These are phyloP conservation scores for Pithys albifrons DNA, from an alignment of 2,113 vertebrate genomes.

Conservation along the genomic window DNA sequence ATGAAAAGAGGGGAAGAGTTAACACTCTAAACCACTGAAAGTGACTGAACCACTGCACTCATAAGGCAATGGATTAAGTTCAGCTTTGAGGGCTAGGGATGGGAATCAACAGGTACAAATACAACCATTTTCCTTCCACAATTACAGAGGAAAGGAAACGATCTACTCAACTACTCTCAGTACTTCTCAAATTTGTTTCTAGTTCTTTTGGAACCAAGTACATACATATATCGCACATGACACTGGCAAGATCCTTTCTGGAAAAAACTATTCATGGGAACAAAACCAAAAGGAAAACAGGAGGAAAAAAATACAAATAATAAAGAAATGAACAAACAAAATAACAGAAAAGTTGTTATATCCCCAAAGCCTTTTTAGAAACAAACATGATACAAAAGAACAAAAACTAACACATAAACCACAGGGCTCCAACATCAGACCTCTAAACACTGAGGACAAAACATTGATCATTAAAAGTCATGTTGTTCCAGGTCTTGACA, in stretches of 20 bases:
- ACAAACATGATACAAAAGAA: conserved; percentile 75
- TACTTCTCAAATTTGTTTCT: conserved; percentile 58
- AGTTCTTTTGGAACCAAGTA: conserved; percentile 74
- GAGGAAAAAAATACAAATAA: conserved; percentile 6
- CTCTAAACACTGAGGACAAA: conserved; percentile 79
- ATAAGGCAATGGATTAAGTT: conserved; percentile 76
- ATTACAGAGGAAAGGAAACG: conserved; percentile 74
- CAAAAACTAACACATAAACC: conserved; percentile 57
- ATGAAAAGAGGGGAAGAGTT: conserved; percentile 53
- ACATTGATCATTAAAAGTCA: conserved; percentile 73
- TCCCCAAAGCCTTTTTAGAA: conserved; percentile 70
- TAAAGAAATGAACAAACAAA: conserved; percentile 8
- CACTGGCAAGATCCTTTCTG: conserved; percentile 78
- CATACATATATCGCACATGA: conserved; percentile 78
- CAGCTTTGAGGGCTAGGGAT: conserved; percentile 64
- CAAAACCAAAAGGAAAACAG: conserved; percentile 48
- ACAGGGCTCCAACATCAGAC: conserved; percentile 73
- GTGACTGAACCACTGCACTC: conserved; percentile 59
- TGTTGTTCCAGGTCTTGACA: conserved; percentile 69
- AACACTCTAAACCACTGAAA: conserved; percentile 61
- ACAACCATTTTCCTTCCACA: conserved; percentile 70
- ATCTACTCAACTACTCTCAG: conserved; percentile 33
- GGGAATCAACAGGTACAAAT: conserved; percentile 69
- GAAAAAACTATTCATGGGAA: conserved; percentile 57
- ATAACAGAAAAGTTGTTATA: conserved; percentile 46